Evolutionary conservation across 2,113 vertebrate genomes (phyloP).

Genomic region (Caretta caretta): DNA sequence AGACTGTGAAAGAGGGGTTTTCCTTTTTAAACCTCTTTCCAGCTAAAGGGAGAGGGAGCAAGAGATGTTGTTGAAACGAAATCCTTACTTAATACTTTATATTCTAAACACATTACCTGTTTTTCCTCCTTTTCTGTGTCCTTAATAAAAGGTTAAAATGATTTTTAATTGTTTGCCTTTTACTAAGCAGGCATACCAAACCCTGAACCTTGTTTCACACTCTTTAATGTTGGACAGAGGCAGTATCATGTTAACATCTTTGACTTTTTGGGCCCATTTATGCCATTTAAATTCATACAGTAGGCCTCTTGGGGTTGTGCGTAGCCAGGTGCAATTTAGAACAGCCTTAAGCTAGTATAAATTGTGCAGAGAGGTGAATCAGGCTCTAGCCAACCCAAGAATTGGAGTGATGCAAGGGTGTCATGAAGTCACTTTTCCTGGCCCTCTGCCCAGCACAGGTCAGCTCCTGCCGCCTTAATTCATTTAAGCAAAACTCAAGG

Average conservation of each 20-base stretch:
- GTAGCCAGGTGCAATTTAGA: not conserved
- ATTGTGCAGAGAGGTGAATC: not conserved
- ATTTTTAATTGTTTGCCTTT: not conserved
- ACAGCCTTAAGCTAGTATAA: not conserved
- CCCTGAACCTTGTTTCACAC: not conserved
- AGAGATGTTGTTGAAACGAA: not conserved
- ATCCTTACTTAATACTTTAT: not conserved
- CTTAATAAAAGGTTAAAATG: not conserved
- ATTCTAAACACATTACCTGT: not conserved
- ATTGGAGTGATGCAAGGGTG: too few relatives aligned
- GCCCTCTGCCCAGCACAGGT: not conserved
- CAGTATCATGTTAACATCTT: not conserved
- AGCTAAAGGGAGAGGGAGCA: not conserved
- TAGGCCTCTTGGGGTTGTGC: not conserved
- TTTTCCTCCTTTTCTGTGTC: not conserved
- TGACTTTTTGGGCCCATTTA: not conserved
- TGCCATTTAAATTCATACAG: not conserved
- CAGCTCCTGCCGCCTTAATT: not conserved
- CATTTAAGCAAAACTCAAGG: not conserved
- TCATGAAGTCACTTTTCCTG: not conserved
- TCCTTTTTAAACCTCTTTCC: not conserved
- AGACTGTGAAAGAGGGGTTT: not conserved
- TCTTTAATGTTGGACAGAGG: not conserved
- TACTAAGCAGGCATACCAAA: not conserved
- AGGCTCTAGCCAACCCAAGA: not conserved